phyloP scores from a whole-genome alignment of 2,113 vertebrate genomes.

The Ophiodon elongatus region DNA sequence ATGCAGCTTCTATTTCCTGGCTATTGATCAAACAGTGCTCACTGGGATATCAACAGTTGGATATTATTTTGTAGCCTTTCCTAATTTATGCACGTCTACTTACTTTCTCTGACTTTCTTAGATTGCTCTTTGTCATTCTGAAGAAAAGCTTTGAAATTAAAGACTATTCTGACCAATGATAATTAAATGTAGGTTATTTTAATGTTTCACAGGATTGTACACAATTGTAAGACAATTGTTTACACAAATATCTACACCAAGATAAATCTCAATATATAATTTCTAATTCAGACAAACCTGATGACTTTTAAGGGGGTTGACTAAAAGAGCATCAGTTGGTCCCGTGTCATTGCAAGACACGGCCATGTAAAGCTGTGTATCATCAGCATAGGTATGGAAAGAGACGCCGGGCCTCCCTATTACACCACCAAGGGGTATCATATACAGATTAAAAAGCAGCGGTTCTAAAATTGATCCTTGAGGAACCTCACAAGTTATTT shows the following conservation, averaged over 20 bases:
- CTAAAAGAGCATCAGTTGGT: background rate
- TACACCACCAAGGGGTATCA: background rate
- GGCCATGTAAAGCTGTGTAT: background rate
- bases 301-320: background rate
- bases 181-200: background rate
- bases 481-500: constrained; percentile 10
- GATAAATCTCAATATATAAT: background rate
- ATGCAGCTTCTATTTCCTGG: background rate
- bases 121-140: background rate
- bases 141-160: too few species aligned
- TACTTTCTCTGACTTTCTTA: background rate
- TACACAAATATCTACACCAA: background rate
- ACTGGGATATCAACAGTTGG: background rate
- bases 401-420: background rate
- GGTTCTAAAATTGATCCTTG: background rate
- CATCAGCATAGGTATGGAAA: background rate
- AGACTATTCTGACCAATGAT: background rate
- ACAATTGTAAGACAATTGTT: background rate
- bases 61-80: background rate
- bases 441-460: background rate
- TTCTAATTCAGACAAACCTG: background rate
- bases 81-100: background rate
- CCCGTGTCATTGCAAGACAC: background rate
- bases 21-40: background rate
- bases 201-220: background rate